Conservation (phyloP, 2,113 vertebrate genomes). For the Pithys albifrons region DNA sequence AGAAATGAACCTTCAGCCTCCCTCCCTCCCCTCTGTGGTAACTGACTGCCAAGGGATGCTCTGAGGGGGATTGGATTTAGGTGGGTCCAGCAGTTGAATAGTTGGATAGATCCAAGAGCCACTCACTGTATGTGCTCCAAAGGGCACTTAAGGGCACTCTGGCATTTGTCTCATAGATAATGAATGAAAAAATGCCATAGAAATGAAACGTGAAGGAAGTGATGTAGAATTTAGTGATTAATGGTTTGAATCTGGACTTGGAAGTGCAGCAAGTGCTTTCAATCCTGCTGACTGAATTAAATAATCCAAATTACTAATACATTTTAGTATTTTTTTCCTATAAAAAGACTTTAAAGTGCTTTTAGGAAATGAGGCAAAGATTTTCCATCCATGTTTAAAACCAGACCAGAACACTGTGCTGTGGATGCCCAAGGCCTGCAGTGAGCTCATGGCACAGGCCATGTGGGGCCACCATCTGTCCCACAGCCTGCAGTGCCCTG, state of each 20-base stretch:
- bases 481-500: accelerated
- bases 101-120: neutral
- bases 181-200: neutral
- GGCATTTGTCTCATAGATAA: neutral
- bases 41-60: neutral
- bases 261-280: neutral
- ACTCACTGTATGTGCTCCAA: accelerated
- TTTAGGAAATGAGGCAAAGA: conserved; percentile 43
- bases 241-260: neutral
- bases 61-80: neutral
- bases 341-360: neutral
- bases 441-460: accelerated
- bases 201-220: neutral
- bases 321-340: neutral
- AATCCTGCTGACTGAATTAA: conserved; percentile 17
- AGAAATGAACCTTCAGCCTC: neutral
- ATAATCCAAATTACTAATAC: neutral
- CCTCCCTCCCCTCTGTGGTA: accelerated
- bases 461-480: accelerated
- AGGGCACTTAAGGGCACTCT: neutral
- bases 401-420: neutral
- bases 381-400: neutral
- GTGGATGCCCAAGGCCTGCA: neutral
- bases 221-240: neutral
- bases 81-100: neutral